A percentile compares a stretch with the other conserved stretches of the same genome.
phyloP scores from a whole-genome alignment of 2,797 vertebrate genomes.

The Pipistrellus pygmaeus region DNA sequence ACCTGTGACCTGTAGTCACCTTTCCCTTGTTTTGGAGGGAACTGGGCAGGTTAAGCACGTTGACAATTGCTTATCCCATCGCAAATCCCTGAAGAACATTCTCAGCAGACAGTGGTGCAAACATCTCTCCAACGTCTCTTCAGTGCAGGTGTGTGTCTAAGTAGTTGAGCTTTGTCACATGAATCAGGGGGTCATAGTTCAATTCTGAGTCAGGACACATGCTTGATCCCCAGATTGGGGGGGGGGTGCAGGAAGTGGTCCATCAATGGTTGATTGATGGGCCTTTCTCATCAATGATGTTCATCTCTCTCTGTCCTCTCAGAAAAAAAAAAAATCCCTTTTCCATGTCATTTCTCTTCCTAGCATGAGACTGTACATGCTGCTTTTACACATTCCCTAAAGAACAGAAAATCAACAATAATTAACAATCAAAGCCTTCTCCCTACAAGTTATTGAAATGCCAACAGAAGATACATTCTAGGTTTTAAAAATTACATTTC shows the following conservation, averaged over 20 bases:
- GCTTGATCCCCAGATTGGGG: no score
- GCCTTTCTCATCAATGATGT: no score
- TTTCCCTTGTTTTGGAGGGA: neutral
- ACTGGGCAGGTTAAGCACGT: neutral
- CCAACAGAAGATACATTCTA: neutral
- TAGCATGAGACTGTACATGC: neutral
- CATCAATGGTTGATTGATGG: no score
- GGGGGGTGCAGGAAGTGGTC: no score
- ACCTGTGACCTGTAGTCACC: neutral
- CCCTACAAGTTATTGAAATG: neutral
- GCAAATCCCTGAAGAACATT: neutral
- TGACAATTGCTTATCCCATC: neutral
- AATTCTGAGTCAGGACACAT: no score
- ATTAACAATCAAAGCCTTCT: neutral
- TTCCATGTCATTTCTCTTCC: neutral
- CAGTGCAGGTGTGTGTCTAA: no score
- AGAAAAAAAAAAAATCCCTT: neutral
- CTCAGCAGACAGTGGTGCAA: neutral
- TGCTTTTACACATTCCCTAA: neutral
- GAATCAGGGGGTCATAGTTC: no score
- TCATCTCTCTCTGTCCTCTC: no score
- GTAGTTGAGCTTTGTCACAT: no score
- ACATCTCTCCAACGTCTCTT: neutral
- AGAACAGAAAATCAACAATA: neutral
- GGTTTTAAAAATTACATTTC: neutral